Evolutionary conservation across 2,888 invertebrate genomes (phyloP), one percentile per base, ranked within the genome.

Genomic region (Ametastegia equiseti): DNA sequence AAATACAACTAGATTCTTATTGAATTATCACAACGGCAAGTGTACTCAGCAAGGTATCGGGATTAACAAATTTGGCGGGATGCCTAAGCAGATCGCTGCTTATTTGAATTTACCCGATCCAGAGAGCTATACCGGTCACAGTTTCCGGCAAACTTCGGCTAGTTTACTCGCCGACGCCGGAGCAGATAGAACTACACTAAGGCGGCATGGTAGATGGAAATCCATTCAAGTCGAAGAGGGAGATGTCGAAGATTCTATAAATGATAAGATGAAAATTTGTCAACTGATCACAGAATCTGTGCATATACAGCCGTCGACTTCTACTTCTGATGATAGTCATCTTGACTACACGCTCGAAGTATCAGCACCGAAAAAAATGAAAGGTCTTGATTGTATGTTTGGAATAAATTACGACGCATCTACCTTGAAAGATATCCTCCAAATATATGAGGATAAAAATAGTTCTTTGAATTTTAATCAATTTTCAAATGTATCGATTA

Each of bases 51-150:
- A 83, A 67, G 73, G 81, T 1, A 83, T 85, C 27, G 85, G 85
- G 0, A 82, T 80, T 0, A 82, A 86, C 54, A 83, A 69, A 9
- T 81, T 86, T 33, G 81, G 83, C 7, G 75, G 67, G 1, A 83
- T 85, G 81, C 83, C 85, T 30, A 85, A 82, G 73, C 15, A 75
- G 57, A 83, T 86, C 33, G 85, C 86, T 7, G n/a, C 9, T 9
- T 86, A 78, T 45, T 71, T 84, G 23, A 80, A 84, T 11, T 81
- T 85, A 45, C 60, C 81, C 13, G 36, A 84, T 19, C 36, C 83
- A 86, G 88, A 89, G 84, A 86, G 87, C 86, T 92, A 91, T 86
- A 86, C 88, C 83, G 88, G 88, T 80, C 87, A 87, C 71, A 65
- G 81, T 30, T 86, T 86, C 69, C 83, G 85, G 9, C 45, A 85